Conservation (phyloP, 2,113 vertebrate genomes). For the Saguinus imperator region DNA sequence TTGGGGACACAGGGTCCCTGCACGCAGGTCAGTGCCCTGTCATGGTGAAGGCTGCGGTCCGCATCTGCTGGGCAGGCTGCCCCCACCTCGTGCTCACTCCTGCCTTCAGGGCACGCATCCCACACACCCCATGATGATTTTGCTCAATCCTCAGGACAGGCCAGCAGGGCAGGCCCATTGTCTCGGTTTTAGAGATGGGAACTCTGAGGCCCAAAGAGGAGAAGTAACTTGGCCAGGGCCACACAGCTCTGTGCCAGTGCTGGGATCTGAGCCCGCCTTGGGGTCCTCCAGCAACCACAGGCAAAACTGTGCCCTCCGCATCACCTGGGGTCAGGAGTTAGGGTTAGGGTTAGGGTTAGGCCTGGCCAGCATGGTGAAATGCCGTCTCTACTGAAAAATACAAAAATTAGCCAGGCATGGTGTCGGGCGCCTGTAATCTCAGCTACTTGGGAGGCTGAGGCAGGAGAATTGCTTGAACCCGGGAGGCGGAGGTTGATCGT, state of each 20-base stretch:
- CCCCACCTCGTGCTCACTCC: not conserved
- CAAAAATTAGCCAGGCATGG: too few species aligned
- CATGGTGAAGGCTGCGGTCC: too few species aligned
- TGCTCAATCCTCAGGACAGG: not conserved
- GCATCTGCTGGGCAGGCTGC: too few species aligned
- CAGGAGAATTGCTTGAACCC: too few species aligned
- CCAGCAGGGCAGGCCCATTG: not conserved
- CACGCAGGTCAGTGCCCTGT: not conserved
- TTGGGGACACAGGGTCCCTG: not conserved
- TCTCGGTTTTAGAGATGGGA: not conserved
- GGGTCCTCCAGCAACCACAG: not conserved
- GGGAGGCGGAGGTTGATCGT: too few species aligned
- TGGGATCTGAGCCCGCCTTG: accelerated
- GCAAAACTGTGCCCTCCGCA: too few species aligned
- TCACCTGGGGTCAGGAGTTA: too few species aligned
- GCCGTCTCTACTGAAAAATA: too few species aligned
- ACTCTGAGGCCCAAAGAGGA: not conserved
- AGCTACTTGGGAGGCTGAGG: too few species aligned
- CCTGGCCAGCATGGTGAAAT: too few species aligned
- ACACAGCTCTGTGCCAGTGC: not conserved
- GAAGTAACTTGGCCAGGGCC: not conserved
- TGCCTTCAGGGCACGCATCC: accelerated
- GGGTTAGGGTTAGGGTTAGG: too few species aligned
- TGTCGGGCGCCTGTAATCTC: too few species aligned
- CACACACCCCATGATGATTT: accelerated